A percentile compares a stretch with the other conserved stretches of the same genome.
phyloP scores from a whole-genome alignment of 35 echinoderm and acorn worm genomes.

The Patiria miniata region DNA sequence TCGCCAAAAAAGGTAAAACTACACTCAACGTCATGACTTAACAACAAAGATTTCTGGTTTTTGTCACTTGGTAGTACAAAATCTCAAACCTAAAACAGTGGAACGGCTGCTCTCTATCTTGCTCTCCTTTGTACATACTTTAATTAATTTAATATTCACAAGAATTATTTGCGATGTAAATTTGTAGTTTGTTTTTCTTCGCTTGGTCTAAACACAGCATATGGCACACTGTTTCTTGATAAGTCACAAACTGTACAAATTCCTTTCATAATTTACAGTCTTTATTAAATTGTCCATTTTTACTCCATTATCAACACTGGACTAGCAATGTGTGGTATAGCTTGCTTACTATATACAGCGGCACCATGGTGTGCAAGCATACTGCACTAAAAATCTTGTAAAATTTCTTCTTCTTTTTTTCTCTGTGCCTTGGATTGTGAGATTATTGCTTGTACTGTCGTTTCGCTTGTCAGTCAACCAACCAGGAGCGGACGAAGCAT shows the following conservation, averaged over 20 bases:
- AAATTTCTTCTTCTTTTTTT: neutral
- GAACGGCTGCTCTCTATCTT: conserved; percentile 7
- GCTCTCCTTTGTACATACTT: neutral
- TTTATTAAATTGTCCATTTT: conserved; percentile 31
- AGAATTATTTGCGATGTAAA: neutral
- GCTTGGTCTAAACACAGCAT: neutral
- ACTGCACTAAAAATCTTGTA: conserved; percentile 17
- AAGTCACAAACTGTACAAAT: neutral
- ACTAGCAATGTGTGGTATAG: neutral
- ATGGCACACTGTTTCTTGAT: neutral
- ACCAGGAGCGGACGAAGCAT: no score
- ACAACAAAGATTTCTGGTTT: no score
- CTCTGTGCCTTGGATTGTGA: no score
- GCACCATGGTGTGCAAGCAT: no score
- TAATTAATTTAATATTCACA: conserved; percentile 22
- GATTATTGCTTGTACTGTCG: no score
- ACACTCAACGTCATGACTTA: no score
- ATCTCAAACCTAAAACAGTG: conserved; percentile 5
- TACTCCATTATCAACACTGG: neutral
- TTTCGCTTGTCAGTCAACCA: no score
- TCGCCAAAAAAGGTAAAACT: neutral
- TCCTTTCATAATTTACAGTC: neutral
- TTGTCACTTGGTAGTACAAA: conserved; percentile 29
- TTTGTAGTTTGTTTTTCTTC: neutral
- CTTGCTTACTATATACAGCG: neutral